Evolutionary conservation across 2,113 vertebrate species (phyloP).

Genomic region (Psittacus erithacus): DNA sequence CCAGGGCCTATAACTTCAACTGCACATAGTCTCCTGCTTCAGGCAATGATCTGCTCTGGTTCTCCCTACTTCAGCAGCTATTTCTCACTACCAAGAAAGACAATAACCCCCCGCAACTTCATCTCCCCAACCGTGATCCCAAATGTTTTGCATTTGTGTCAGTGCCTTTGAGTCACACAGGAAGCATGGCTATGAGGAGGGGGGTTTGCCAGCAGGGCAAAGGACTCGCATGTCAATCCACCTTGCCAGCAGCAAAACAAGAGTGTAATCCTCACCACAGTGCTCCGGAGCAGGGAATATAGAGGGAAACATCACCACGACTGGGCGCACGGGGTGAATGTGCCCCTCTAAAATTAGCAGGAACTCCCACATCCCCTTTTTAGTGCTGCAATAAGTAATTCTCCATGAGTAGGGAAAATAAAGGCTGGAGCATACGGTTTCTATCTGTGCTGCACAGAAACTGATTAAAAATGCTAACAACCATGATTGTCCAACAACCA

Average conservation of each 20-base stretch:
- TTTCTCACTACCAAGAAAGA: slow-evolving; percentile 45
- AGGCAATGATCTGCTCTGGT: slow-evolving; percentile 67
- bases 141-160: slow-evolving; percentile 11
- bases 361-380: neutral
- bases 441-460: slow-evolving; percentile 80
- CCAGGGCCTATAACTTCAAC: slow-evolving; percentile 54
- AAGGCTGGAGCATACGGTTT: slow-evolving; percentile 81
- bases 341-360: slow-evolving; percentile 37
- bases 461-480: slow-evolving; percentile 88
- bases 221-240: neutral
- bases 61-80: slow-evolving; percentile 53
- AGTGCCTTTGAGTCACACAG: neutral
- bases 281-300: neutral
- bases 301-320: neutral
- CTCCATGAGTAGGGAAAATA: slow-evolving; percentile 61
- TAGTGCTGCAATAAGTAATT: slow-evolving; percentile 50
- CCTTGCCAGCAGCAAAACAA: slow-evolving; percentile 38
- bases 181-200: neutral
- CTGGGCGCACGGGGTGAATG: neutral
- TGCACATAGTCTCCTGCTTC: slow-evolving; percentile 51
- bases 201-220: neutral
- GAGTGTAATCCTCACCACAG: neutral
- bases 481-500: slow-evolving; percentile 84
- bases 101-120: slow-evolving; percentile 39
- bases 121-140: neutral